phyloP scores from a whole-genome alignment of 2,888 invertebrate genomes.

The Seira ritae region DNA sequence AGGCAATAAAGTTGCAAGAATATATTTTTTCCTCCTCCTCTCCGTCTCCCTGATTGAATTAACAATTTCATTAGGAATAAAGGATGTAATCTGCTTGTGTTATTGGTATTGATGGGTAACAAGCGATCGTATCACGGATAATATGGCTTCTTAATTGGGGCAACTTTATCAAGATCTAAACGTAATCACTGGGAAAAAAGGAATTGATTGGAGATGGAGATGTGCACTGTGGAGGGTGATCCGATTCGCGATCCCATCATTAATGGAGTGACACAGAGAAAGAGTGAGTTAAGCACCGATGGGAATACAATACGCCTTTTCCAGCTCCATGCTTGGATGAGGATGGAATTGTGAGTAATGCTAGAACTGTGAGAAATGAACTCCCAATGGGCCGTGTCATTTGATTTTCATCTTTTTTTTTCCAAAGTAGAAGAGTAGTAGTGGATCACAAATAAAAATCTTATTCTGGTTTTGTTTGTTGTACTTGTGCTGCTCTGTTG shows the following conservation, averaged over 20 bases:
- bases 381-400: constrained; percentile 74
- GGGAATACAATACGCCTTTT: constrained; percentile 24
- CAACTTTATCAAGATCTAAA: constrained; percentile 57
- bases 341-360: constrained; percentile 64
- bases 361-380: constrained; percentile 74
- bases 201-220: constrained; percentile 21
- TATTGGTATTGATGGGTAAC: background rate
- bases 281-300: constrained; percentile 39
- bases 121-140: constrained; percentile 29
- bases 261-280: constrained; percentile 49
- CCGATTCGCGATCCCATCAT: constrained; percentile 19
- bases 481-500: constrained; percentile 11
- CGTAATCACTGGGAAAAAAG: constrained; percentile 26
- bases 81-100: too few relatives aligned
- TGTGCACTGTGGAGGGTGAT: constrained; percentile 40
- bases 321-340: too few relatives aligned
- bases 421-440: too few relatives aligned
- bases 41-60: too few relatives aligned
- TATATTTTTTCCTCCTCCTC: too few relatives aligned
- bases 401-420: constrained; percentile 73
- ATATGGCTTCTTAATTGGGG: constrained; percentile 53
- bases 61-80: too few relatives aligned
- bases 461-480: constrained; percentile 44
- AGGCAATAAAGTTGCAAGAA: too few relatives aligned
- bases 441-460: too few relatives aligned